Evolutionary conservation across 2,113 vertebrate genomes (phyloP), one percentile per base, ranked within the genome.

Genomic region (Alosa alosa): DNA sequence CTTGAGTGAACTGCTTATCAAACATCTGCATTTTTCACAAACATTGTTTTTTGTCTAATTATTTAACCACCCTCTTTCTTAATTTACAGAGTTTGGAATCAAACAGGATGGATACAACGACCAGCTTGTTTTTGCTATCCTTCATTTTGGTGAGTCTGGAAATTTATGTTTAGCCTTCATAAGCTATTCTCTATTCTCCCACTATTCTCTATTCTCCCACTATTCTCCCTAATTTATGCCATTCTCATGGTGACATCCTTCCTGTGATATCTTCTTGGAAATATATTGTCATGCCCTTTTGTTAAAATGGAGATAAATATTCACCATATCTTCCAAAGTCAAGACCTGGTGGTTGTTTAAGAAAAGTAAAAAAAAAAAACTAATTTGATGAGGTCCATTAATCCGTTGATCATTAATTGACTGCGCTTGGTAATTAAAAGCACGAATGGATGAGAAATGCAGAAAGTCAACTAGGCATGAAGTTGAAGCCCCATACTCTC

Each of bases 131-230:
- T 87, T 83, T 94, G 87, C 89, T 90, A 85, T 90, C 90, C 82
- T 89, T 94, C 47, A 85, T 91, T 72, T 85, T 93, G 94, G 95
- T 96, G 89, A 95, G 95, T 86, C 81, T 83, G n/a, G 17, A 86
- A 47, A 20, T 36, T 31, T 45, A n/a, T 4, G 47, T 78, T 72
- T 4, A 22, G 36, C 75, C 49, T 85, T 13, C 25, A 84, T 75
- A 15, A 78, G 25, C n/a, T 25, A 68, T 75, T 25, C n/a, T n/a
- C n/a, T n/a, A n/a, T n/a, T n/a, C n/a, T n/a, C n/a, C n/a, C n/a
- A n/a, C n/a, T n/a, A n/a, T n/a, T n/a, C n/a, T n/a, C n/a, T n/a
- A n/a, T n/a, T n/a, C n/a, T n/a, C n/a, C n/a, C n/a, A n/a, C n/a
- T n/a, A n/a, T n/a, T n/a, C n/a, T n/a, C n/a, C n/a, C n/a, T n/a